Evolutionary conservation across 2,888 invertebrate genomes (phyloP).

Genomic region (Trachelus troglodyta): DNA sequence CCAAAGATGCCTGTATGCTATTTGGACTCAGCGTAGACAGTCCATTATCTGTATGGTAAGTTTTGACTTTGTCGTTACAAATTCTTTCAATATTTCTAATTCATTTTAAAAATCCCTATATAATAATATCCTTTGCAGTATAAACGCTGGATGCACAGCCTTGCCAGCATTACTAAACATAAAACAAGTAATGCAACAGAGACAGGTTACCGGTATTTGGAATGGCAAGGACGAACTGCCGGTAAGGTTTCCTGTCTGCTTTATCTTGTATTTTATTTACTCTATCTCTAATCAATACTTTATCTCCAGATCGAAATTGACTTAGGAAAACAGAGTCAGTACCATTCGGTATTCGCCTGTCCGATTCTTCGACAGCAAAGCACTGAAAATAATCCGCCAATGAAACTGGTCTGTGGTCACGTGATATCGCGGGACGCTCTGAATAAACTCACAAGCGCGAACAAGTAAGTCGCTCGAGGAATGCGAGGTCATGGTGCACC

Average conservation of each 20-base stretch:
- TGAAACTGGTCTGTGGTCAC: conserved; percentile 97
- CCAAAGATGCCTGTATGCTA: conserved; percentile 91
- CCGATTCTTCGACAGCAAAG: conserved; percentile 98
- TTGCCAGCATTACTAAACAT: conserved; percentile 95
- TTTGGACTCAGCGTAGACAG: conserved; percentile 91
- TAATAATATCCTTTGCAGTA: conserved; percentile 66
- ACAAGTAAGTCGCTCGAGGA: conserved; percentile 77
- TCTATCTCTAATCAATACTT: conserved; percentile 3
- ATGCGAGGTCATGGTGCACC: conserved; percentile 33
- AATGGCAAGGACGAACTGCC: conserved; percentile 96
- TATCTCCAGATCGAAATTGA: conserved; percentile 89
- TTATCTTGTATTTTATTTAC: background rate
- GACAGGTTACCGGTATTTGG: conserved; percentile 95
- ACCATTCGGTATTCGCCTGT: conserved; percentile 98
- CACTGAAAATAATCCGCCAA: conserved; percentile 95
- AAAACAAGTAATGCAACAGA: conserved; percentile 88
- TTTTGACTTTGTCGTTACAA: conserved; percentile 4
- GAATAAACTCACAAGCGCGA: conserved; percentile 91
- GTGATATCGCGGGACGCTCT: conserved; percentile 98
- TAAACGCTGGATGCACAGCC: conserved; percentile 93
- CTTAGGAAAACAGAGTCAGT: conserved; percentile 88
- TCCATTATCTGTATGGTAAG: conserved; percentile 86
- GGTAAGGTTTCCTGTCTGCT: conserved; percentile 68
- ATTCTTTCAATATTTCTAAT: conserved; percentile 6
- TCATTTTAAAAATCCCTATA: background rate